phyloP scores from a whole-genome alignment of 2,888 invertebrate genomes.

The Latheticus oryzae region DNA sequence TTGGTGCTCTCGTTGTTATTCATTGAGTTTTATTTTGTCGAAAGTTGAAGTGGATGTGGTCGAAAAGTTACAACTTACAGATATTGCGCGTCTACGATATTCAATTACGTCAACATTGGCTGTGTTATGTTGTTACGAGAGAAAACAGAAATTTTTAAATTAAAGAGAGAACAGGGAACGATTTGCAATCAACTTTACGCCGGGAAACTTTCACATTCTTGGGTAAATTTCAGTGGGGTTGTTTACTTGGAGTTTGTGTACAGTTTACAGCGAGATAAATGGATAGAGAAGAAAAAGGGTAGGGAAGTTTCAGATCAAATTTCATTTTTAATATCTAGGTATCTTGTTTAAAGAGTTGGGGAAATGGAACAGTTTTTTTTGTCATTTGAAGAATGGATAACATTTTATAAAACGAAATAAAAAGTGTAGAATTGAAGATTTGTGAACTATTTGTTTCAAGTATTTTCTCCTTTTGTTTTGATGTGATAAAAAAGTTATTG shows the following conservation, averaged over 20 bases:
- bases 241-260: constrained; percentile 5
- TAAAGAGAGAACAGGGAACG: constrained; percentile 3
- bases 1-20: constrained; percentile 6
- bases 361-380: background rate
- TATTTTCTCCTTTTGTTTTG: background rate
- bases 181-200: constrained; percentile 18
- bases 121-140: background rate
- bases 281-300: background rate
- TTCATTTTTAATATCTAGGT: background rate
- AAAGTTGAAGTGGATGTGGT: constrained; percentile 6
- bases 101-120: constrained; percentile 12
- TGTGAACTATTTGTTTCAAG: background rate
- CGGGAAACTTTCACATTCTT: constrained; percentile 12
- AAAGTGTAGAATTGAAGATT: background rate
- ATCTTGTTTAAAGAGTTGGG: background rate
- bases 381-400: background rate
- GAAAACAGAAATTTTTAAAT: constrained; percentile 15
- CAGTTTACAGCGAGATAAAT: background rate
- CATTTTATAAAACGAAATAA: background rate
- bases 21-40: constrained; percentile 1
- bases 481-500: background rate
- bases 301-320: constrained; percentile 1
- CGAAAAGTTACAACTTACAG: background rate
- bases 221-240: constrained; percentile 1
- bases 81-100: constrained; percentile 2